Evolutionary conservation across 2,113 vertebrate species (phyloP), one percentile per base, ranked within the genome.

Genomic region (Spermophilus dauricus): DNA sequence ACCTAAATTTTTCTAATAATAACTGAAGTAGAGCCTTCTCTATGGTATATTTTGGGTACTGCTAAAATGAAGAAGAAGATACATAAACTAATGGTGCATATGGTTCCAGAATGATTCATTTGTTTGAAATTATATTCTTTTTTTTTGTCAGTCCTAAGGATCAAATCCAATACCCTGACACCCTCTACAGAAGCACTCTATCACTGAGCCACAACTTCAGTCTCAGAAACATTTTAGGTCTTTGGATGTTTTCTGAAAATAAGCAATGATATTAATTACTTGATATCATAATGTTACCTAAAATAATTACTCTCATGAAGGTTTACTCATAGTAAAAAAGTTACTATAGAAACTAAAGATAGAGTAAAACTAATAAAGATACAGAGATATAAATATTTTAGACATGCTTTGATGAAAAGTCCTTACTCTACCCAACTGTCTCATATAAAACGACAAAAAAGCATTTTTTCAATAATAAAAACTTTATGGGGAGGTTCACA

Each of bases 351-450:
- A 82, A 10, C 1, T 51, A 28, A 14, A 32, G 37, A 51, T 30
- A 81, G 30, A 70, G 45, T 20, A 90, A 92, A 81, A 69, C 58
- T 76, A 42, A 8, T 48, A 88, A n/a, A 91, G 26, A 11, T 37
- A 84, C 42, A 91, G 45, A 95, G 76, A 96, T 42, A 17, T 13
- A 93, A 89, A 82, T 89, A 77, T 77, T 89, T 89, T 65, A 51
- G 67, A 86, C 26, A 76, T 53, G 32, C 48, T 89, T 13, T 73
- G 8, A 95, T 22, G 67, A 70, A 51, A 84, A 95, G 10, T 56
- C 69, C 14, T 84, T 72, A 89, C 9, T 51, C 5, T 77, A 92
- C 16, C 58, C 8, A 86, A 83, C 7, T 22, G 30, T 83, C 48
- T 90, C 51, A 56, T 26, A 63, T 63, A 69, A 93, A 83, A 58